Conservation (phyloP, 2,888 invertebrate genomes). For the Heteromurus nitidus region DNA sequence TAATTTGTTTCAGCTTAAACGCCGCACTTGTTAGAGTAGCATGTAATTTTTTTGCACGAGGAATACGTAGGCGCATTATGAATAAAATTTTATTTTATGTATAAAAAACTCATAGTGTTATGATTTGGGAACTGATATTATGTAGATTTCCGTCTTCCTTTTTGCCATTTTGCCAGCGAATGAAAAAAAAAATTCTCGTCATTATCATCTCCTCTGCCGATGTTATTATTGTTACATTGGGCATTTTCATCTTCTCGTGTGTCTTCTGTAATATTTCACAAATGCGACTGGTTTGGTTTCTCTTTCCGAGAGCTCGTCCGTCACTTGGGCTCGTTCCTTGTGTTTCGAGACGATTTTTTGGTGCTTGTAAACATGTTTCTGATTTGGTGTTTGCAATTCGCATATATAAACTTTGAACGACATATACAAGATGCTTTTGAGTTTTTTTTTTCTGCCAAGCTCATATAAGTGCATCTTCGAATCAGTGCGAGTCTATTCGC, state of each 20-base stretch:
- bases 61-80: not conserved
- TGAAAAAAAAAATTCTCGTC: conserved; percentile 24
- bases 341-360: conserved; percentile 20
- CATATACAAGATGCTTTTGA: not conserved
- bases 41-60: not conserved
- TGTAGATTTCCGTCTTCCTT: conserved; percentile 62
- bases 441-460: not conserved
- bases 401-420: not conserved
- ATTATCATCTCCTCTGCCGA: conserved; percentile 15
- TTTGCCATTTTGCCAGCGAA: conserved; percentile 51
- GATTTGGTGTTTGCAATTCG: not conserved
- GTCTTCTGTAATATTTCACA: conserved; percentile 34
- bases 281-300: conserved; percentile 43
- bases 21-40: too few relatives aligned
- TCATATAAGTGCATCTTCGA: not conserved
- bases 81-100: too few relatives aligned
- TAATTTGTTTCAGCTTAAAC: conserved; percentile 29
- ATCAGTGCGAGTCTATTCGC: too few relatives aligned
- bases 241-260: conserved; percentile 4
- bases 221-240: conserved; percentile 33
- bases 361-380: conserved; percentile 12
- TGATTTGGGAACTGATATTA: conserved; percentile 42
- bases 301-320: conserved; percentile 30
- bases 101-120: too few relatives aligned
- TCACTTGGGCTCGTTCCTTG: conserved; percentile 40